Conservation (phyloP, 2,888 invertebrate genomes). For the Eudemis profundana region DNA sequence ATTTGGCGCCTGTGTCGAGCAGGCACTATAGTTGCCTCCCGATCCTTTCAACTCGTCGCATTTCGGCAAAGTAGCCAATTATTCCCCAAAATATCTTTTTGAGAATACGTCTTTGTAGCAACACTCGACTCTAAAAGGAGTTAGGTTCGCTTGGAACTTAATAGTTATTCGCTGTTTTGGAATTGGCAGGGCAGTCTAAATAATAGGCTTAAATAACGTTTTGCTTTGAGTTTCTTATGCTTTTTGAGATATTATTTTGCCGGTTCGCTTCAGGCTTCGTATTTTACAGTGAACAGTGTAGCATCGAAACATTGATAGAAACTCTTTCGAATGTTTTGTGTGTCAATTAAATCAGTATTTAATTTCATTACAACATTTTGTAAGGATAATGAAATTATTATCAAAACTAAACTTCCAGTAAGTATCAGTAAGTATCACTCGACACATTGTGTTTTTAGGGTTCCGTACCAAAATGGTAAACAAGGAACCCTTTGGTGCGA, state of each 20-base stretch:
- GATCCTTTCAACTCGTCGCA: not conserved
- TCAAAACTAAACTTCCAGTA: too few relatives aligned
- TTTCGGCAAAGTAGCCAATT: constrained; percentile 1
- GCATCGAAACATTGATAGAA: too few relatives aligned
- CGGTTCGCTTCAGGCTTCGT: not conserved
- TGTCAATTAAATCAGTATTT: too few relatives aligned
- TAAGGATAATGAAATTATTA: too few relatives aligned
- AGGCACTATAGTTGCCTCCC: not conserved
- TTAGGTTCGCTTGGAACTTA: not conserved
- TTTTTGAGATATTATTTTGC: constrained; percentile 7
- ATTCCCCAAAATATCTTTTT: not conserved
- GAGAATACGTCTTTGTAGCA: not conserved
- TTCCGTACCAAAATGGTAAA: too few relatives aligned
- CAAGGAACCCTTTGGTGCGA: too few relatives aligned
- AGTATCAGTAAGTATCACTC: too few relatives aligned
- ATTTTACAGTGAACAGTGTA: too few relatives aligned
- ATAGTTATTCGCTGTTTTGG: not conserved
- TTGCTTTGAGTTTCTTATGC: constrained; percentile 1
- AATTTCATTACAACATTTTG: too few relatives aligned
- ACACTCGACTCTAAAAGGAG: not conserved
- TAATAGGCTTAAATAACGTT: constrained; percentile 6
- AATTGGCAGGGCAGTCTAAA: not conserved
- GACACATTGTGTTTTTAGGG: too few relatives aligned
- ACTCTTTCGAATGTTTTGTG: too few relatives aligned
- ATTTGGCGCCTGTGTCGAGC: not conserved